phyloP scores from a whole-genome alignment of 2,888 invertebrate species.

The Drosophila kanekoi region DNA sequence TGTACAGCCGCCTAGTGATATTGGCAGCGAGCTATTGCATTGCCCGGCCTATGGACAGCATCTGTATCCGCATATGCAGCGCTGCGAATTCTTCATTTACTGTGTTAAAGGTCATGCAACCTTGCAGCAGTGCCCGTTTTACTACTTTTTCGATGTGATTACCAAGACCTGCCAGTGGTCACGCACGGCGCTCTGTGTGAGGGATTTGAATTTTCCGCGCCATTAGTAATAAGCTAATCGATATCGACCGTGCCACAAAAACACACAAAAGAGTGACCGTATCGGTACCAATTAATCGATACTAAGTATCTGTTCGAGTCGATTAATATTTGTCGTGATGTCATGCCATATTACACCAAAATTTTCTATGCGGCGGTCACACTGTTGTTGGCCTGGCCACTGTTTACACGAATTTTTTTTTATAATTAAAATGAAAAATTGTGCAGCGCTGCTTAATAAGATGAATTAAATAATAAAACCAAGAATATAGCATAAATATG shows the following conservation, averaged over 20 bases:
- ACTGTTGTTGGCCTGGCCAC: conserved; percentile 31
- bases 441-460: conserved; percentile 10
- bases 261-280: conserved; percentile 24
- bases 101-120: conserved; percentile 83
- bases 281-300: conserved; percentile 38
- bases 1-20: conserved; percentile 7
- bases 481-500: conserved; percentile 22
- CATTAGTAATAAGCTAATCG: conserved; percentile 21
- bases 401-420: conserved; percentile 46
- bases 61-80: conserved; percentile 82
- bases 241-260: conserved; percentile 5
- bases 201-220: conserved; percentile 67
- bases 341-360: conserved; percentile 43
- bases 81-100: conserved; percentile 83
- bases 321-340: conserved; percentile 37
- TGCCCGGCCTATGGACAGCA: conserved; percentile 82
- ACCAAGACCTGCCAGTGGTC: conserved; percentile 80
- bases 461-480: conserved; percentile 3
- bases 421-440: conserved; percentile 27
- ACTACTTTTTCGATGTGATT: conserved; percentile 81
- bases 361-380: conserved; percentile 12
- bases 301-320: conserved; percentile 24
- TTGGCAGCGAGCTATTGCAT: conserved; percentile 54
- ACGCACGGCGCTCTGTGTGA: conserved; percentile 78
- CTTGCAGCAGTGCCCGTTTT: conserved; percentile 84